Evolutionary conservation across 2,797 vertebrate genomes (phyloP).

Genomic region (Sebastes baramenuke): DNA sequence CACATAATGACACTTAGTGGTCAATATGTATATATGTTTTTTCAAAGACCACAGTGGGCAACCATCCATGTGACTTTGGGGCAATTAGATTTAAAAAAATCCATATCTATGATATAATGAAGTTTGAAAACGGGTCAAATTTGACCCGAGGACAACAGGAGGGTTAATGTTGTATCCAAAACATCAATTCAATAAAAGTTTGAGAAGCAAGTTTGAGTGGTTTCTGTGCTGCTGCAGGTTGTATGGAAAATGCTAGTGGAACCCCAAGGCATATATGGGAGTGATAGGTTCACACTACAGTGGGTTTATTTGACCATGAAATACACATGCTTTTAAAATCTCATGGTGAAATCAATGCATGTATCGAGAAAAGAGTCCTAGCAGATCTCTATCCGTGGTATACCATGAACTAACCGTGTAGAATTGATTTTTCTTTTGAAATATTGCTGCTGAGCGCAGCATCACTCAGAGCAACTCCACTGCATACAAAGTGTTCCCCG

Average conservation of each 20-base stretch:
- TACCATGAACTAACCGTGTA: background rate
- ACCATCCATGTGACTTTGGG: no score
- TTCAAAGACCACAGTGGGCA: no score
- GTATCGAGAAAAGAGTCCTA: background rate
- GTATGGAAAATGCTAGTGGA: background rate
- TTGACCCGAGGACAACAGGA: no score
- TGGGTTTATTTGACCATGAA: background rate
- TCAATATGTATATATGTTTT: no score
- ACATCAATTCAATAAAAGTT: background rate
- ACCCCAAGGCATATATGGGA: background rate
- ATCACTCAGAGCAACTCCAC: background rate
- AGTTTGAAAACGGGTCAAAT: no score
- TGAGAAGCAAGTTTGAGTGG: background rate
- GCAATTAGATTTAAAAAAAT: no score
- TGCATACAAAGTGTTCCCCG: background rate
- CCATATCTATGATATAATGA: no score
- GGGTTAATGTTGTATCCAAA: background rate
- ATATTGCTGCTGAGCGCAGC: slow-evolving; percentile 16
- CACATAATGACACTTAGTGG: no score
- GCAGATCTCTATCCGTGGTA: background rate
- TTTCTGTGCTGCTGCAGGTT: background rate
- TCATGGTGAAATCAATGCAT: background rate
- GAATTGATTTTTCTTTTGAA: slow-evolving; percentile 28
- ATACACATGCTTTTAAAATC: background rate
- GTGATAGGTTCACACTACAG: background rate